Evolutionary conservation across 2,797 vertebrate genomes (phyloP).

Genomic region (Echeneis naucrates): DNA sequence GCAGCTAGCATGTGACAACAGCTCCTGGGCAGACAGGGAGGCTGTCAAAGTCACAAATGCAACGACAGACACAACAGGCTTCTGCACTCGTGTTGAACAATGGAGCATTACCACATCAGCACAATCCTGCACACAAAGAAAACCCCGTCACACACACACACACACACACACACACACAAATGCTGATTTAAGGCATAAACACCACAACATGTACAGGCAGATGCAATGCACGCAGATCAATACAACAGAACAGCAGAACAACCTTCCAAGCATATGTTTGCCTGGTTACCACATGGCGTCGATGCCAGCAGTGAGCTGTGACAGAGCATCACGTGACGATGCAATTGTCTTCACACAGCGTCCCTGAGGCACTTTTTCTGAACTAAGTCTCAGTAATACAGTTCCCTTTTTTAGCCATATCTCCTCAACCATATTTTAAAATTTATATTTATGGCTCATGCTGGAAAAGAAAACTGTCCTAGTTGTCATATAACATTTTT

Average conservation of each 20-base stretch:
- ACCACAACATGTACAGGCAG: not conserved
- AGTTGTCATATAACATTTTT: no score
- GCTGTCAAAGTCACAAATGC: conserved; percentile 61
- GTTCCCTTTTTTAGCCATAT: not conserved
- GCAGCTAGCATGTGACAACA: conserved; percentile 74
- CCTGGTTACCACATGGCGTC: conserved; percentile 49
- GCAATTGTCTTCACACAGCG: conserved; percentile 59
- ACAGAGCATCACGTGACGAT: conserved; percentile 55
- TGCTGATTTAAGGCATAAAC: conserved; percentile 14
- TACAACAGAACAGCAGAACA: conserved; percentile 13
- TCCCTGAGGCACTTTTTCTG: conserved; percentile 59
- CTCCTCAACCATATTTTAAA: not conserved
- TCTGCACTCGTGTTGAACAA: conserved; percentile 29
- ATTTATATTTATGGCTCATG: not conserved
- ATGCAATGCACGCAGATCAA: conserved; percentile 27
- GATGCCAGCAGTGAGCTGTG: conserved; percentile 51
- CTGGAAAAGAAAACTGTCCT: not conserved
- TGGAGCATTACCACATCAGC: conserved; percentile 37
- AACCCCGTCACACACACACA: conserved; percentile 11
- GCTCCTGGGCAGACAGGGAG: conserved; percentile 57
- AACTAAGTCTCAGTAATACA: conserved; percentile 6
- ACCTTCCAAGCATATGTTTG: conserved; percentile 39
- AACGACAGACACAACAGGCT: conserved; percentile 49
- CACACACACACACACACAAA: not conserved
- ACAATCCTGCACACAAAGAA: no score